phyloP scores from a whole-genome alignment of 2,797 vertebrate genomes.

The Myotis vivesi region DNA sequence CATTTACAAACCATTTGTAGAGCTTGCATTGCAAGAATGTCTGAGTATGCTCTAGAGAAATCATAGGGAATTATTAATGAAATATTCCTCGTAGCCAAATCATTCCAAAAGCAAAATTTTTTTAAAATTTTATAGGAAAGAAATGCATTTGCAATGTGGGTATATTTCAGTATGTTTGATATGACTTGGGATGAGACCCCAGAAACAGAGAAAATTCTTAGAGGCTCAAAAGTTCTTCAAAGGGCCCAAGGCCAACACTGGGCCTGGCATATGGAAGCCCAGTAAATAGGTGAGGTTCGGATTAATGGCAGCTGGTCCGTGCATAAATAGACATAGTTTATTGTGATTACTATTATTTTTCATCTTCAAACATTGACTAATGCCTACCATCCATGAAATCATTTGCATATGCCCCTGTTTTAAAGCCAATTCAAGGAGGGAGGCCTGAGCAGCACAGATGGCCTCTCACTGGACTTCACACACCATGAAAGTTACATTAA shows the following conservation, averaged over 20 bases:
- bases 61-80: neutral
- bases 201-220: neutral
- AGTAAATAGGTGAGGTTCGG: accelerated
- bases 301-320: neutral
- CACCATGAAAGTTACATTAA: neutral
- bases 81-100: neutral
- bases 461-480: too few relatives aligned
- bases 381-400: neutral
- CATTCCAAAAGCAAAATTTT: neutral
- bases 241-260: neutral
- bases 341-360: neutral
- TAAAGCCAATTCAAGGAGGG: neutral
- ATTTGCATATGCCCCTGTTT: neutral
- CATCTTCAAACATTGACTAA: neutral
- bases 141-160: neutral
- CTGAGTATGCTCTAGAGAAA: neutral
- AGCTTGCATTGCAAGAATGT: neutral
- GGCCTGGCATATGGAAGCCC: neutral
- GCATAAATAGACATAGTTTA: neutral
- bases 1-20: neutral
- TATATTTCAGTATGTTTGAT: neutral
- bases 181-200: neutral
- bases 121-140: neutral
- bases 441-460: neutral
- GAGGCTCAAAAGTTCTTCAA: neutral